phyloP scores from a whole-genome alignment of 2,797 vertebrate genomes.

The Schizopygopsis malacanthus region DNA sequence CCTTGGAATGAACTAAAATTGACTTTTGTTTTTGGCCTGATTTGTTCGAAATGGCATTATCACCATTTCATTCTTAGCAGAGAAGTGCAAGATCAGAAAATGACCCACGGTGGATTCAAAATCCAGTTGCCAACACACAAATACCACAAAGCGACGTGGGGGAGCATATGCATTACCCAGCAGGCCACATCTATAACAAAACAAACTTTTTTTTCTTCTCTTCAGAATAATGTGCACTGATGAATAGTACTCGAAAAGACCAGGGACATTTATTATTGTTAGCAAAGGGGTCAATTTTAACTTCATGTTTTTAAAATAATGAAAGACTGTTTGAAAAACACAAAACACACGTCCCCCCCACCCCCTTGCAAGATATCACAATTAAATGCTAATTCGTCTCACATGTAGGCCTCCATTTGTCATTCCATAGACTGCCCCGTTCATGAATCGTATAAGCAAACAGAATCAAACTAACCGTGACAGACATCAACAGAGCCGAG shows the following conservation, averaged over 20 bases:
- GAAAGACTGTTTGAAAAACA: background rate
- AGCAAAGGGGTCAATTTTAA: background rate
- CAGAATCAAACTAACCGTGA: background rate
- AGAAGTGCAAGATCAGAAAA: background rate
- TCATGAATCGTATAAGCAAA: background rate
- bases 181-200: constrained; percentile 18
- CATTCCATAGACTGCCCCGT: background rate
- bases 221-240: background rate
- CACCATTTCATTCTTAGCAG: background rate
- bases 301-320: background rate
- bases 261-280: constrained; percentile 16
- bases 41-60: background rate
- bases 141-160: background rate
- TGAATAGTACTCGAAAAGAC: background rate
- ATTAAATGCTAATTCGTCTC: constrained; percentile 19
- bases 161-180: constrained; percentile 16
- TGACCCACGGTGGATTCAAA: background rate
- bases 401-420: background rate
- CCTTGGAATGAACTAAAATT: background rate
- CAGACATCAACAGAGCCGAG: constrained; percentile 10
- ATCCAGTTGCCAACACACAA: background rate
- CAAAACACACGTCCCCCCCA: background rate
- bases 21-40: background rate
- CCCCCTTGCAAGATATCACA: background rate
- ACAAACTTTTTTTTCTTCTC: background rate